Percentiles rank a stretch among this genome's conserved stretches.
Conservation (phyloP, 1,140 invertebrate genomes). For the Drosophila ananassae region DNA sequence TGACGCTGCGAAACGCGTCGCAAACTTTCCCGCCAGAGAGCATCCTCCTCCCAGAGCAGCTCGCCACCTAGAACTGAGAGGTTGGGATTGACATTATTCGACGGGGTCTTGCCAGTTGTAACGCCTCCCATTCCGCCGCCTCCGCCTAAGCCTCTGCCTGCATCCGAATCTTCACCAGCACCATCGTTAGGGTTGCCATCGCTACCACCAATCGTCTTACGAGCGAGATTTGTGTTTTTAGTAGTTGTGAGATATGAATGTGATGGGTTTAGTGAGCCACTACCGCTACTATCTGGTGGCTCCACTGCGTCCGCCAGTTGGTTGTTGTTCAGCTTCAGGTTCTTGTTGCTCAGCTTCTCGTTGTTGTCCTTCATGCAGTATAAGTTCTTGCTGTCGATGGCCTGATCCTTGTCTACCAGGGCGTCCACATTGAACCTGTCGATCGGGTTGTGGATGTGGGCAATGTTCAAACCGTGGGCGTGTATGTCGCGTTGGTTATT, state of each 20-base stretch:
- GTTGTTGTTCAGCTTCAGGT: conserved; percentile 60
- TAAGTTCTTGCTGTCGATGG: conserved; percentile 91
- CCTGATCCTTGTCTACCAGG: conserved; percentile 88
- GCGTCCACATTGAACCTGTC: conserved; percentile 86
- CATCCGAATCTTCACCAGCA: conserved; percentile 28
- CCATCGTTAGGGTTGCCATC: conserved; percentile 32
- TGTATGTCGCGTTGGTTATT: conserved; percentile 88
- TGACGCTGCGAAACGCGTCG: conserved; percentile 91
- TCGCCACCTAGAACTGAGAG: conserved; percentile 85
- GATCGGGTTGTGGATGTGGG: conserved; percentile 92
- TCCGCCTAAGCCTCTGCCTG: conserved; percentile 17
- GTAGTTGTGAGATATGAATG: conserved; percentile 73
- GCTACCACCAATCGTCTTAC: conserved; percentile 72
- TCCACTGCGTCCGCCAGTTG: conserved; percentile 29
- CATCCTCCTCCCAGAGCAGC: conserved; percentile 93
- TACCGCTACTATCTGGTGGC: conserved; percentile 31
- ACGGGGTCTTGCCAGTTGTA: conserved; percentile 14
- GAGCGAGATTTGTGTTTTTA: conserved; percentile 71
- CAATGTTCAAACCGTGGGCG: conserved; percentile 88
- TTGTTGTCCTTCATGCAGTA: conserved; percentile 87
- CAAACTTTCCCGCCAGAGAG: conserved; percentile 91
- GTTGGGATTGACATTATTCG: conserved; percentile 67
- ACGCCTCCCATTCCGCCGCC: conserved; percentile 13
- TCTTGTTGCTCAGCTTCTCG: conserved; percentile 78
- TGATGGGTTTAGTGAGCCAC: conserved; percentile 55